Conservation (phyloP, 2,888 invertebrate genomes). For the Acrobasis suavella region DNA sequence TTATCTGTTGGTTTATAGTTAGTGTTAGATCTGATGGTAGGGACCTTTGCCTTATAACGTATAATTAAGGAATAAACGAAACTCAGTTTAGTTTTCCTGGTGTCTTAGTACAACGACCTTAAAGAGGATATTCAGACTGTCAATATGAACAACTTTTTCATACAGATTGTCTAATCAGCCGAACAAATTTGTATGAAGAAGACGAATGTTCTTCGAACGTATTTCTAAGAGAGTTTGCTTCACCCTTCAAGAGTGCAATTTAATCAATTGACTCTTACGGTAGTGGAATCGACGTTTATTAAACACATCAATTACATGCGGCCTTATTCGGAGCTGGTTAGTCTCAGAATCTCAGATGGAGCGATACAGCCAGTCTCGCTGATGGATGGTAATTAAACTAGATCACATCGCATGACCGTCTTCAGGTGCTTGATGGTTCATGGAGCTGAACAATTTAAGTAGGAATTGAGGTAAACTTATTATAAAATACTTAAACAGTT, state of each 20-base stretch:
- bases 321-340: constrained; percentile 29
- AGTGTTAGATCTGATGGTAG: neutral
- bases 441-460: constrained; percentile 16
- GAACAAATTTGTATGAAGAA: too few species aligned
- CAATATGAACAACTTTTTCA: too few species aligned
- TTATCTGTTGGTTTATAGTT: constrained; percentile 5
- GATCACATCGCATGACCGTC: constrained; percentile 22
- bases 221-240: too few species aligned
- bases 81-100: too few species aligned
- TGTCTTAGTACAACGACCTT: too few species aligned
- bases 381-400: constrained; percentile 38
- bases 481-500: too few species aligned
- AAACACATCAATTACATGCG: constrained; percentile 25
- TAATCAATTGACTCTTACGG: constrained; percentile 5
- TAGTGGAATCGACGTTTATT: neutral
- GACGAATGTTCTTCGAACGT: too few species aligned
- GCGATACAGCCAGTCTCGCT: constrained; percentile 28
- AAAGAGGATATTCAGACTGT: too few species aligned
- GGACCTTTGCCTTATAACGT: neutral
- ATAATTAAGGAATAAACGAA: neutral
- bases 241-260: neutral
- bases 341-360: constrained; percentile 22
- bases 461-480: neutral
- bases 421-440: constrained; percentile 16
- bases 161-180: too few species aligned